Conservation (phyloP, 2,797 vertebrate genomes). For the Petrocephalus sullivani region DNA sequence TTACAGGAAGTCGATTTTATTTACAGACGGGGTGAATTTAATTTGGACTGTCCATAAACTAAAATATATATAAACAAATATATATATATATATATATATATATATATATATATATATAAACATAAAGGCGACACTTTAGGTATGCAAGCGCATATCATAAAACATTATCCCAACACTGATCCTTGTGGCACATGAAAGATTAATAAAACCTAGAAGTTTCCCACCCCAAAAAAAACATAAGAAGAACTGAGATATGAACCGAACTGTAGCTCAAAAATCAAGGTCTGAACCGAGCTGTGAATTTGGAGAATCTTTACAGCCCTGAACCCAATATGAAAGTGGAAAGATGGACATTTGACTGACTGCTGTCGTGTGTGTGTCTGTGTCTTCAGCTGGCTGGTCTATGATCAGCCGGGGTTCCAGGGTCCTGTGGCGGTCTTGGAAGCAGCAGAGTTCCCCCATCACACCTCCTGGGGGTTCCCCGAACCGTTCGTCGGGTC, state of each 20-base stretch:
- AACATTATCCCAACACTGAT: not conserved
- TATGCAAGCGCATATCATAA: too few species aligned
- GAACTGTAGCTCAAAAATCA: not conserved
- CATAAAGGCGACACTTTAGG: too few species aligned
- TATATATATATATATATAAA: too few species aligned
- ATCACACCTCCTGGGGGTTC: constrained; percentile 82
- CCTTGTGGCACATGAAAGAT: not conserved
- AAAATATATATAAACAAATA: too few species aligned
- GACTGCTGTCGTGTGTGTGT: not conserved
- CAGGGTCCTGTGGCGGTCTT: constrained; percentile 75
- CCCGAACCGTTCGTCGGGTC: constrained; percentile 80
- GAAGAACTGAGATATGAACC: not conserved
- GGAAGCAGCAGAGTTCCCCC: constrained; percentile 82
- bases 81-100: too few species aligned
- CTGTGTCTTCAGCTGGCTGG: constrained; percentile 73
- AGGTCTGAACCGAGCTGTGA: not conserved
- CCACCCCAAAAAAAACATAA: not conserved
- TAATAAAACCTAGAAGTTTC: not conserved
- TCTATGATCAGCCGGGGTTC: constrained; percentile 85
- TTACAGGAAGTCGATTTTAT: not conserved
- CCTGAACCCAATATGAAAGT: too few species aligned
- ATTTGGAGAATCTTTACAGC: not conserved
- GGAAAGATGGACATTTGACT: not conserved
- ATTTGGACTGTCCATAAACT: not conserved
- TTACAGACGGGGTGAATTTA: not conserved